These are phyloP conservation scores for Alethe castanea DNA, from an alignment of 2,113 vertebrate species.

Conservation along the genomic window DNA sequence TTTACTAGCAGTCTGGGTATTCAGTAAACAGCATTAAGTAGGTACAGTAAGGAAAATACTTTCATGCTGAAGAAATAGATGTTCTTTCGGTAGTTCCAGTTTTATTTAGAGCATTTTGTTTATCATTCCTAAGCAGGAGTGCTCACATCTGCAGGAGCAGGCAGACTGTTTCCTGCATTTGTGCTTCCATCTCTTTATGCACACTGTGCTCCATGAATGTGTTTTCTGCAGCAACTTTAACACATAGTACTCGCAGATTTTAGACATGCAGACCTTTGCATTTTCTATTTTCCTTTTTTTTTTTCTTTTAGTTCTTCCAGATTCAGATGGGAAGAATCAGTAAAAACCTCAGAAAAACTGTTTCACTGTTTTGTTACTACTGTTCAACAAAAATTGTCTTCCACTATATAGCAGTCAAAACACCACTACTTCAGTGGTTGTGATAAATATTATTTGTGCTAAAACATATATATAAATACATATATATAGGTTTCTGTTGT, in stretches of 20 bases:
- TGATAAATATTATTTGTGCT: neutral
- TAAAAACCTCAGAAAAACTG: neutral
- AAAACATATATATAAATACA: neutral
- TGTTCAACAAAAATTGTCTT: neutral
- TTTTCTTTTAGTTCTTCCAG: neutral
- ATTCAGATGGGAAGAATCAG: neutral
- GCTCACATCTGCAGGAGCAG: neutral
- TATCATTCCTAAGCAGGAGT: neutral
- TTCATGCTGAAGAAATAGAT: neutral
- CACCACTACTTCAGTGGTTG: neutral
- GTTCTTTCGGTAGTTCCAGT: neutral
- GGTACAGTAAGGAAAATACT: neutral
- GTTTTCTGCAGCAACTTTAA: neutral
- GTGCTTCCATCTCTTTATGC: neutral
- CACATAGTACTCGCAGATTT: neutral
- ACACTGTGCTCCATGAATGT: neutral
- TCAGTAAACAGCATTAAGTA: neutral
- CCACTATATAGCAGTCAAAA: neutral
- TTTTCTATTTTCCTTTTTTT: neutral
- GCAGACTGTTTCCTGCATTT: neutral
- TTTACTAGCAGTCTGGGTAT: neutral
- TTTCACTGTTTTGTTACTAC: neutral
- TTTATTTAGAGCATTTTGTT: neutral
- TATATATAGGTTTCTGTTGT: neutral
- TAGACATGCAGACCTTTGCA: neutral